Percentiles rank a stretch among this genome's conserved stretches.
Conservation (phyloP, 1,140 invertebrate species). For the Drosophila tani region DNA sequence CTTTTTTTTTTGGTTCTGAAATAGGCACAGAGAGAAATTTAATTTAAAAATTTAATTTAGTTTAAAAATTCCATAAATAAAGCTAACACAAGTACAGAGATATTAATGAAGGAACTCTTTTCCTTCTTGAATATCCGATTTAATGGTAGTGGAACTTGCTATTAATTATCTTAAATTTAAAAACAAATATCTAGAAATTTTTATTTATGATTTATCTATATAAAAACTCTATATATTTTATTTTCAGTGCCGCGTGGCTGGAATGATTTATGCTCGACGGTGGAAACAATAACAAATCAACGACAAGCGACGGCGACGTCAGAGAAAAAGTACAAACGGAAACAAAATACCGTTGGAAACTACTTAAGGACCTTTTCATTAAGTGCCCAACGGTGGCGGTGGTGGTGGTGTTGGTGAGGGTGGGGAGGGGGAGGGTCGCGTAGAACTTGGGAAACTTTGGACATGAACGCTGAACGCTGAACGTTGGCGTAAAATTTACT, state of each 20-base stretch:
- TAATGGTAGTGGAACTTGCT: too few species aligned
- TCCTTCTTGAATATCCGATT: too few species aligned
- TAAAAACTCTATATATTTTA: too few species aligned
- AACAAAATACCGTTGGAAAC: constrained; percentile 84
- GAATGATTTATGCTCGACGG: constrained; percentile 75
- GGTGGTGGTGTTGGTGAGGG: constrained; percentile 13
- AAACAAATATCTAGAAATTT: too few species aligned
- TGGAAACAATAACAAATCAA: constrained; percentile 83
- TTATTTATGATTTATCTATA: too few species aligned
- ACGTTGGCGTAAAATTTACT: constrained; percentile 71
- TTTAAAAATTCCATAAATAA: too few species aligned
- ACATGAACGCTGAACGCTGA: constrained; percentile 29
- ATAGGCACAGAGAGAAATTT: neutral
- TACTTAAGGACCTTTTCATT: constrained; percentile 84
- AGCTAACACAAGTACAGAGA: too few species aligned
- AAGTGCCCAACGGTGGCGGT: constrained; percentile 55
- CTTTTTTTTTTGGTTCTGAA: neutral
- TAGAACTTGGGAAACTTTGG: constrained; percentile 25
- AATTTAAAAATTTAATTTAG: neutral
- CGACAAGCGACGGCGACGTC: constrained; percentile 60
- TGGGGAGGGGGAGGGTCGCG: neutral
- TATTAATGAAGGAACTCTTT: too few species aligned
- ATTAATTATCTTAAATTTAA: too few species aligned
- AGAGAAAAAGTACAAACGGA: constrained; percentile 79
- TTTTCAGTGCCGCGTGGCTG: constrained; percentile 1